Conservation (phyloP, 53 echinoderm and acorn worm species). For the Arbacia lixula region DNA sequence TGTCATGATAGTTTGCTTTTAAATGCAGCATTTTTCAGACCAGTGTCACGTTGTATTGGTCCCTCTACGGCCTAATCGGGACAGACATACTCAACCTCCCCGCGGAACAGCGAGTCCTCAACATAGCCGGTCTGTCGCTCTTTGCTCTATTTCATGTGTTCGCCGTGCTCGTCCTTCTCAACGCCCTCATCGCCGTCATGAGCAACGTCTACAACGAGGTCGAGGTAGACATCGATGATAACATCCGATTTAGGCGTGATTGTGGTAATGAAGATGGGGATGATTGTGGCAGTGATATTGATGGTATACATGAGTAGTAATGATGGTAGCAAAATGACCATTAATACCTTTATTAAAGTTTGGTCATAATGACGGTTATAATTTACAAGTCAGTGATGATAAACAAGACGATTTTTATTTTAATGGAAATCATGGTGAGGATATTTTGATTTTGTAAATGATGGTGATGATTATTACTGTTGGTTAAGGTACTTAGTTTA, state of each 20-base stretch:
- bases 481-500: too few relatives aligned
- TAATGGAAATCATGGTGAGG: too few relatives aligned
- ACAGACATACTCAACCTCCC: conserved; percentile 42
- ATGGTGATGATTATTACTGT: too few relatives aligned
- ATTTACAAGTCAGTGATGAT: too few relatives aligned
- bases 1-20: neutral
- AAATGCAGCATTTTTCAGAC: conserved; percentile 10
- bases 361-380: too few relatives aligned
- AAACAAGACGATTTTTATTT: too few relatives aligned
- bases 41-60: conserved; percentile 72
- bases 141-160: conserved; percentile 69
- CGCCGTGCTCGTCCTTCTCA: conserved; percentile 78
- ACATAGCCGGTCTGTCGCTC: conserved; percentile 61
- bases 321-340: too few relatives aligned
- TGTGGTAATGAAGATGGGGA: neutral
- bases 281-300: neutral
- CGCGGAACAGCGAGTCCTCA: conserved; percentile 49
- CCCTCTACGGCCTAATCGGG: conserved; percentile 66
- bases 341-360: too few relatives aligned
- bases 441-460: too few relatives aligned
- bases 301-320: too few relatives aligned
- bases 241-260: neutral
- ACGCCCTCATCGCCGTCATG: conserved; percentile 90
- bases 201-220: conserved; percentile 83
- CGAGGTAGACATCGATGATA: conserved; percentile 78